A percentile compares a stretch with the other conserved stretches of the same genome.
phyloP scores from a whole-genome alignment of 2,113 vertebrate species.

The Mesembrinibis cayennensis region DNA sequence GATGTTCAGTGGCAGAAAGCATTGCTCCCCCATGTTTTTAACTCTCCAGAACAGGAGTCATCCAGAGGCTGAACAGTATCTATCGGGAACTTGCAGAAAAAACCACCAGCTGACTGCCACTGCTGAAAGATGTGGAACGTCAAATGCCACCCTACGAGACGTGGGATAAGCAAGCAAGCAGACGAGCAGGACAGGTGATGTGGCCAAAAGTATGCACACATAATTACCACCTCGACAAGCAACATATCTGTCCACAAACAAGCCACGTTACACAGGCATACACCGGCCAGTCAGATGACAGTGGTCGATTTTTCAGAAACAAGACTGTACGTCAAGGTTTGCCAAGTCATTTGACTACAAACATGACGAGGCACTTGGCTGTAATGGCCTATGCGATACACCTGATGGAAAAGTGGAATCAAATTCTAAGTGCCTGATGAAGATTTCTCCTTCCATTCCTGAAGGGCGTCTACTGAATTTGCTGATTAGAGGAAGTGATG shows the following conservation, averaged over 20 bases:
- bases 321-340: not conserved
- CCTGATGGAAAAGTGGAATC: not conserved
- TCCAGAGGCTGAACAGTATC: not conserved
- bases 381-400: not conserved
- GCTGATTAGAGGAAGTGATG: slow-evolving; percentile 58
- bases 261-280: not conserved
- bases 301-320: not conserved
- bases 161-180: not conserved
- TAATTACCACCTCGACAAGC: not conserved
- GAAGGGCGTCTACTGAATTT: slow-evolving; percentile 1
- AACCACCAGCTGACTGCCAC: not conserved
- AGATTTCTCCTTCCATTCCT: slow-evolving; percentile 9
- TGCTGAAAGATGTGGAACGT: slow-evolving; percentile 4
- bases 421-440: not conserved
- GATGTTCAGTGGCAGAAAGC: not conserved
- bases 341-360: not conserved
- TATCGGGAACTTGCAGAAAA: not conserved
- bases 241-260: not conserved
- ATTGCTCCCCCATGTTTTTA: not conserved
- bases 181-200: not conserved
- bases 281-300: not conserved
- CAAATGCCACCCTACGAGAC: not conserved
- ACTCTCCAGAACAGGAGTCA: not conserved
- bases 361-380: not conserved
- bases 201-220: not conserved